Base-by-base conservation (phyloP, 2,888 invertebrate species). In the Drosophila nigricruria region DNA sequence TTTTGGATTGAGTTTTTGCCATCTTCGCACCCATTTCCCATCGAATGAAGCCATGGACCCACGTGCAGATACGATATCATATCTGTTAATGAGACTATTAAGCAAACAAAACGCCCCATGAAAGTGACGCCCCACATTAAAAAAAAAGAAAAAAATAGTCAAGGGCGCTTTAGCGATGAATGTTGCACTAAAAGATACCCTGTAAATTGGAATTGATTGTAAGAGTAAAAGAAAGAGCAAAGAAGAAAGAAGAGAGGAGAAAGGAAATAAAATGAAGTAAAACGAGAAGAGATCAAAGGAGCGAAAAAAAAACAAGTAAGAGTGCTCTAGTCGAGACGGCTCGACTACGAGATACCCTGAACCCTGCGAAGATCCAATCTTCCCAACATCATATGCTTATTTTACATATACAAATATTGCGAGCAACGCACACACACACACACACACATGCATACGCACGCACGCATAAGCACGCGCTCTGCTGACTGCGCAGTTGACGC, bases 61-160 rank as follows among this genome's bases (percentile, higher is more conserved):
- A 50, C 30, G n/a, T 16, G 20, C 23, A 52, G 25, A 54, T 47
- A 63, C 40, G 69, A 20, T 50, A 32, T 58, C 45, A 36, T 50
- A 53, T 58, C 38, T 40, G 49, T 64, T 49, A 50, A 59, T 61
- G 77, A n/a, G 43, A 34, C 34, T 42, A 61, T 49, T 62, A 49
- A 70, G 25, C 49, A 63, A 62, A 80, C 66, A 72, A 67, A 65
- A 70, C 81, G 77, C 81, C 81, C 80, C 61, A 52, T 43, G 25
- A 64, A 58, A 61, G 20, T 53, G 30, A 75, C 75, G 76, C 75
- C 80, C 76, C 62, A 63, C 23, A 74, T 42, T 59, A 38, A 79
- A 60, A 49, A 23, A 49, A 27, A 65, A 10, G 54, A 42, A 23
- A 36, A 43, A 40, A 20, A 20, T 27, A 18, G n/a, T 16, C 10